Percentiles rank a stretch among this genome's conserved stretches.
Conservation (phyloP, 1,140 invertebrate species). For the Probaryconus sp. region DNA sequence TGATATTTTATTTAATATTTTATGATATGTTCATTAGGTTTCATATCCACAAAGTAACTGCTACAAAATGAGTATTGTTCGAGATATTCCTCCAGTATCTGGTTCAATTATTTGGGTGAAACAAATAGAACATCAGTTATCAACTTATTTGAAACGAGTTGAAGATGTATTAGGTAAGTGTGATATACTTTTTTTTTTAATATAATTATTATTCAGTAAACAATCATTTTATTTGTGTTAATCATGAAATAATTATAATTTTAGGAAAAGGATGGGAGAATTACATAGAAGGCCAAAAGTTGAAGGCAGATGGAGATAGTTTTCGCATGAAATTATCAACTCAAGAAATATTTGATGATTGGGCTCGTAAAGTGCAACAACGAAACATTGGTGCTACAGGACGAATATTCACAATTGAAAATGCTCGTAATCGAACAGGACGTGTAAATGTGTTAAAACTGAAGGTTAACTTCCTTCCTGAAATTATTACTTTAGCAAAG, state of each 20-base stretch:
- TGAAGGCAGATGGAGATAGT: constrained; percentile 98
- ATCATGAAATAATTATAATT: too few relatives aligned
- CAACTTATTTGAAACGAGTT: constrained; percentile 96
- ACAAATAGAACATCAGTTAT: constrained; percentile 98
- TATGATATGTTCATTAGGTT: constrained; percentile 79
- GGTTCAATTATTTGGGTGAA: constrained; percentile 99
- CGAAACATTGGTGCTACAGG: constrained; percentile 95
- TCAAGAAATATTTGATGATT: constrained; percentile 98
- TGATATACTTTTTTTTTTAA: constrained; percentile 3
- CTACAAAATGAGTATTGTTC: constrained; percentile 91
- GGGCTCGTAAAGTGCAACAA: constrained; percentile 96
- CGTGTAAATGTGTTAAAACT: constrained; percentile 94
- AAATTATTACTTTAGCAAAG: constrained; percentile 98
- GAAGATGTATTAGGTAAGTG: constrained; percentile 94
- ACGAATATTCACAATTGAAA: constrained; percentile 96
- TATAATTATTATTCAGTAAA: not conserved
- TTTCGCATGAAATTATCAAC: constrained; percentile 97
- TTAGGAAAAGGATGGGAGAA: constrained; percentile 98
- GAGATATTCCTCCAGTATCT: constrained; percentile 96
- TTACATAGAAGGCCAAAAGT: constrained; percentile 98
- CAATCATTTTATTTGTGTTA: not conserved
- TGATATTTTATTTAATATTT: constrained; percentile 19
- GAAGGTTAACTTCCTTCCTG: constrained; percentile 98
- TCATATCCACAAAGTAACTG: constrained; percentile 96
- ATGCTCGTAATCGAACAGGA: constrained; percentile 87